These are phyloP conservation scores for Metacarcinus magister DNA, from an alignment of 2,888 invertebrate genomes.

Conservation along the genomic window DNA sequence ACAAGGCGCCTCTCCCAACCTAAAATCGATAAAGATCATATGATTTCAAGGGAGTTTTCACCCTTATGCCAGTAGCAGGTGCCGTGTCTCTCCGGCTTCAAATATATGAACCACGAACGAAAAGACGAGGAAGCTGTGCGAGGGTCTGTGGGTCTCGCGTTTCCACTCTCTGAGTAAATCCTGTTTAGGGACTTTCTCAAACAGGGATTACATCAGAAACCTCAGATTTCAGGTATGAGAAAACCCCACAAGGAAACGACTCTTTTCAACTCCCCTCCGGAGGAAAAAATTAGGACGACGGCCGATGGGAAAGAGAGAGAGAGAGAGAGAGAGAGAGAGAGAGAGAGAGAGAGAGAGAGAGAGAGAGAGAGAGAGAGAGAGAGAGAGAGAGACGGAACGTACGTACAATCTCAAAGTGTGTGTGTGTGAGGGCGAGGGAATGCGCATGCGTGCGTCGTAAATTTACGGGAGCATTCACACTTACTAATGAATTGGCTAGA, in stretches of 20 bases:
- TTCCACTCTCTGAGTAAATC: slow-evolving; percentile 54
- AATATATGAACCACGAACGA: slow-evolving; percentile 10
- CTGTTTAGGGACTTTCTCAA: slow-evolving; percentile 69
- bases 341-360: slow-evolving; percentile 1
- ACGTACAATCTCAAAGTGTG: too few species aligned
- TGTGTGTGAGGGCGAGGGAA: too few species aligned
- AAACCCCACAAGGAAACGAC: slow-evolving; percentile 61
- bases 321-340: slow-evolving; percentile 43
- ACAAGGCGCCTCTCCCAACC: background rate
- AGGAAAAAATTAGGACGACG: slow-evolving; percentile 19
- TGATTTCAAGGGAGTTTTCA: background rate
- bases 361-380: background rate
- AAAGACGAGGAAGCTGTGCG: slow-evolving; percentile 43
- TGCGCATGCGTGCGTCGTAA: too few species aligned
- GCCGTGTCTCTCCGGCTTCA: background rate
- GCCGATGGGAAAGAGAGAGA: background rate
- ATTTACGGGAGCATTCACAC: too few species aligned
- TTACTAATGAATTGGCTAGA: too few species aligned
- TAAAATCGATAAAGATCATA: background rate
- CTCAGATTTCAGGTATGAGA: slow-evolving; percentile 70
- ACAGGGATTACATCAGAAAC: slow-evolving; percentile 65
- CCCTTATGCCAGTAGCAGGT: background rate
- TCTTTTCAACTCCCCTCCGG: slow-evolving; percentile 38
- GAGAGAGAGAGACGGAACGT: too few species aligned
- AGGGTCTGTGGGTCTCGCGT: slow-evolving; percentile 37